Base-by-base conservation (phyloP, 2,888 invertebrate species). In the Hipparchia semele region DNA sequence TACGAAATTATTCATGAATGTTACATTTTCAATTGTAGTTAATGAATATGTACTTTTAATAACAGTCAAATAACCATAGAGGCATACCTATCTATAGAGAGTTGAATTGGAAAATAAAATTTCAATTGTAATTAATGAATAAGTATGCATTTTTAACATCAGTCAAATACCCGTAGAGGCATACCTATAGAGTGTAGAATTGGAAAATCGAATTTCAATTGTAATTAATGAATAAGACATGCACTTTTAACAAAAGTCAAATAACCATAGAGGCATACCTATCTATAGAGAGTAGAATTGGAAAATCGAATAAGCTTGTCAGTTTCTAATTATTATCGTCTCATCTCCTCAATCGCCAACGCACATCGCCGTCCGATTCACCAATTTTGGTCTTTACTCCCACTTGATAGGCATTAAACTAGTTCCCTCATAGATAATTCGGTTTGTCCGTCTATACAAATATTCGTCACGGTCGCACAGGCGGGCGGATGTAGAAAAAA, bases 381-480 rank as follows among this genome's bases (percentile, higher is more conserved):
- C 79, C 76, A 79, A 77, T 71, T 71, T 70, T 70, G 39, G 46
- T 61, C 74, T 75, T 69, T 74, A 74, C 73, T 73, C 70, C 74
- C 68, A 65, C 73, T 68, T 54, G 61, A 71, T 74, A 75, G 56
- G 68, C 46, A 10, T 68, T 58, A 70, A 71, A 72, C 70, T 62
- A 33, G 65, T 53, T 70, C 67, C 70, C 64, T 61, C 12, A 61
- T 71, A 65, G 77, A 72, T 60, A 70, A 71, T 56, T 73, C 64
- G 23, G 62, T 74, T 74, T 73, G 74, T 73, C 74, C 72, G 74
- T 77, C 77, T 72, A 73, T 85, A 87, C 85, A 86, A 86, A 87
- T 88, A 88, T 87, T 86, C 88, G 89, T 90, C 88, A 89, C 87
- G 88, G 86, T 83, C 82, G 79, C 82, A 79, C 83, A 82, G 78